These are phyloP conservation scores for Aphis gossypii DNA, from an alignment of 1,140 invertebrate genomes.

Conservation along the genomic window DNA sequence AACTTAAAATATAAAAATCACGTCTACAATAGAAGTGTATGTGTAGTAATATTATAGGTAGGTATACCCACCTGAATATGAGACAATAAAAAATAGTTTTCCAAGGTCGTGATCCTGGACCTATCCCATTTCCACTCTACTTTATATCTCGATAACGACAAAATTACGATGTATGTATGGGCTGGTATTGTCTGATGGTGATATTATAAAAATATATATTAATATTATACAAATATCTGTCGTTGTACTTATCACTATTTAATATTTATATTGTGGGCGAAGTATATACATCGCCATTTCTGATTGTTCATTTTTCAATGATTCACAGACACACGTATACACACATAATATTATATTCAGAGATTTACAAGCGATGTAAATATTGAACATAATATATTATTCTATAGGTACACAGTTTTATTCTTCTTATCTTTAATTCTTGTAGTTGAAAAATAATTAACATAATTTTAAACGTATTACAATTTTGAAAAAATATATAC, in stretches of 20 bases:
- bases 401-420: neutral
- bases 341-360: neutral
- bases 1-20: neutral
- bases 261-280: neutral
- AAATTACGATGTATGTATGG: neutral
- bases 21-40: neutral
- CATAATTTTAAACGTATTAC: too few species aligned
- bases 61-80: neutral
- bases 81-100: conserved; percentile 19
- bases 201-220: neutral
- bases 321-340: neutral
- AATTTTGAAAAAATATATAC: neutral
- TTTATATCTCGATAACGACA: conserved; percentile 9
- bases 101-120: neutral
- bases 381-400: neutral
- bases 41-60: neutral
- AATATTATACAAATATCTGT: conserved; percentile 9
- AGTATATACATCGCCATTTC: neutral
- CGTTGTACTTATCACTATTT: neutral
- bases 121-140: neutral
- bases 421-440: neutral
- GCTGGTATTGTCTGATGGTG: neutral
- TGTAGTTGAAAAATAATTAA: neutral
- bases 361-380: neutral
- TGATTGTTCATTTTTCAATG: neutral